These are phyloP conservation scores for rabbit (Oryctolagus cuniculus) DNA, from an alignment of 2,113 vertebrate species.

Conservation along the genomic window mOryCun1.1 NC_091450.1:15448001-15448500, in stretches of 20 bases:
- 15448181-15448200: neutral
- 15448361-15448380: conserved; percentile 11
- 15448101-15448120: neutral
- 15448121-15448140: neutral
- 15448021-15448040: neutral
- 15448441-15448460: neutral
- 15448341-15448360: neutral
- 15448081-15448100: conserved; percentile 30
- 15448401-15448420: neutral
- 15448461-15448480: neutral
- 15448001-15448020: neutral
- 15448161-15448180: neutral
- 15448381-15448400: neutral
- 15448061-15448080: conserved; percentile 44
- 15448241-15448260: neutral
- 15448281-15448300: neutral
- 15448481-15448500: accelerated
- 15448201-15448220: neutral
- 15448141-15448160: neutral
- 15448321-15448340: neutral
- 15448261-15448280: neutral
- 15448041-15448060: conserved; percentile 6
- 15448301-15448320: conserved; percentile 14
- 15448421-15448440: conserved; percentile 29
- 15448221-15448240: neutral